These are phyloP conservation scores for Planiliza haematocheilus DNA, from an alignment of 2,113 vertebrate species.

Conservation along the genomic window DNA sequence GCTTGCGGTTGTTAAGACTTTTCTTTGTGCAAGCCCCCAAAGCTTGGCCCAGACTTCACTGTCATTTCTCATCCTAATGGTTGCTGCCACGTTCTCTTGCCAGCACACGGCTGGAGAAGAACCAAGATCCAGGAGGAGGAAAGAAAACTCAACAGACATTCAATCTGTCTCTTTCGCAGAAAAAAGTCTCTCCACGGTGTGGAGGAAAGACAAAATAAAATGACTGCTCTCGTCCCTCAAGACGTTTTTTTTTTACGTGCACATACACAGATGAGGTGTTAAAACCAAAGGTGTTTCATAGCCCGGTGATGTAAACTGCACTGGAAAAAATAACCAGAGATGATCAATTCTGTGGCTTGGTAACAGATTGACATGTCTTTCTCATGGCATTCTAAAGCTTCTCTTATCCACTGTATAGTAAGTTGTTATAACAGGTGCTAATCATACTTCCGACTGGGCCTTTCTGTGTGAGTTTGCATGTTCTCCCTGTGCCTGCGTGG, in stretches of 20 bases:
- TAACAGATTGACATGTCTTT: too few species aligned
- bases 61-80: constrained; percentile 82
- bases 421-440: too few species aligned
- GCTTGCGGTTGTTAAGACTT: constrained; percentile 65
- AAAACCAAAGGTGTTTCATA: too few species aligned
- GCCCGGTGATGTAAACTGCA: too few species aligned
- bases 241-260: neutral
- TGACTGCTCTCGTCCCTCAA: neutral
- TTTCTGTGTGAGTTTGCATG: too few species aligned
- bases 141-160: constrained; percentile 67
- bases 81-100: constrained; percentile 75
- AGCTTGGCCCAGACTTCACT: constrained; percentile 73
- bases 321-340: too few species aligned
- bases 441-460: too few species aligned
- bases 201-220: constrained; percentile 24
- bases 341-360: too few species aligned
- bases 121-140: constrained; percentile 69
- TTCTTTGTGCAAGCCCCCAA: constrained; percentile 70
- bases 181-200: constrained; percentile 33
- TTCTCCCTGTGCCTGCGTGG: too few species aligned
- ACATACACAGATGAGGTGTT: neutral
- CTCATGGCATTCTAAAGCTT: too few species aligned
- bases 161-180: constrained; percentile 55
- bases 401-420: too few species aligned
- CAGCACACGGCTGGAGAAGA: constrained; percentile 67